Percentiles rank a stretch among this genome's conserved stretches.
Conservation (phyloP, 2,797 vertebrate species). For the Lepidocolaptes lacrymiger region DNA sequence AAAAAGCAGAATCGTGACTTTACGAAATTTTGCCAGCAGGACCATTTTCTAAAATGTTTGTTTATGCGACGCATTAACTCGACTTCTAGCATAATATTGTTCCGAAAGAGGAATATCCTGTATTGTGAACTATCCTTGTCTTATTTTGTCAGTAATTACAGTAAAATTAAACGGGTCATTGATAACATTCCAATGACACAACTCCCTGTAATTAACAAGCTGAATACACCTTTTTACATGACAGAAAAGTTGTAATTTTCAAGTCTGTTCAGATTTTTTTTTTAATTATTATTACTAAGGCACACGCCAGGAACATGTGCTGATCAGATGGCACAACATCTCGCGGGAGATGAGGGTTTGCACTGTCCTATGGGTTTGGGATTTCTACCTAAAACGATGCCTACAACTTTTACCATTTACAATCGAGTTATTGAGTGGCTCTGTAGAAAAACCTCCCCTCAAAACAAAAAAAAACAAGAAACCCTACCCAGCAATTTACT, state of each 20-base stretch:
- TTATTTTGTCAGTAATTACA: conserved; percentile 75
- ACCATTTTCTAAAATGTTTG: conserved; percentile 13
- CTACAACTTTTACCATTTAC: background rate
- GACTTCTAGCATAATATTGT: conserved; percentile 6
- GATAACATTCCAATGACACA: conserved; percentile 71
- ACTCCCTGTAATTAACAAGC: conserved; percentile 66
- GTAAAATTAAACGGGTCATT: conserved; percentile 73
- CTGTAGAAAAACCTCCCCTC: background rate
- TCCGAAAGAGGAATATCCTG: conserved; percentile 55
- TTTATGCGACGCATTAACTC: conserved; percentile 22
- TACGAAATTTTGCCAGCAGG: background rate
- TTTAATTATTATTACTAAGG: conserved; percentile 10
- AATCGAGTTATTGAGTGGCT: background rate
- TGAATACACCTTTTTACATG: conserved; percentile 72
- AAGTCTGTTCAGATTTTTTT: background rate
- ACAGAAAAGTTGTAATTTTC: conserved; percentile 72
- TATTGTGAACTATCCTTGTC: conserved; percentile 68
- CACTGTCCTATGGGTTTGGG: background rate
- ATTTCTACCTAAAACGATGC: background rate
- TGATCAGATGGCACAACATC: background rate
- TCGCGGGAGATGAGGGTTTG: background rate
- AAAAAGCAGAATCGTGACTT: background rate
- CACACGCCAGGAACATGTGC: background rate
- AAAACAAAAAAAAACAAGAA: background rate
- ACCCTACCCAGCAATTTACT: background rate